Base-by-base conservation (phyloP, 2,888 invertebrate genomes). In the Serrognathus titanus region DNA sequence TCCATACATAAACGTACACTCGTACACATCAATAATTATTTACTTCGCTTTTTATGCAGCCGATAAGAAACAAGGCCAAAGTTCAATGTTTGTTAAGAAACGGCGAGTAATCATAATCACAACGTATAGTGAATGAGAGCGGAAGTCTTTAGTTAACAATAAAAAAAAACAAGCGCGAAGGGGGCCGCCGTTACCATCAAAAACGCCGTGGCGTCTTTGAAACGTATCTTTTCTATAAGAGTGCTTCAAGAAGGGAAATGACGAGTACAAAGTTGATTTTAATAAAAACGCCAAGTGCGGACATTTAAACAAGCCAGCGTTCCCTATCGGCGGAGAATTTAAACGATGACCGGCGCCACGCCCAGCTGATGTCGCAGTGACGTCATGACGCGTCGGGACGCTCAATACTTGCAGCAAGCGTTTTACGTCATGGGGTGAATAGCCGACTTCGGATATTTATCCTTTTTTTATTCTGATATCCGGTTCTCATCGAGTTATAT, bases 321-420 rank as follows among this genome's bases (percentile, higher is more conserved):
- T 60, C 60, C 59, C 66, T 62, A 46, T 54, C 53, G 59, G 55
- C 57, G 53, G 60, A 56, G 61, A 58, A 46, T 45, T 36, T 37
- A 50, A 62, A 57, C 53, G 58, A 55, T 56, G 60, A 61, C 58
- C 56, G 52, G 69, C 73, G 71, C 74, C 75, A 75, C 75, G 69
- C 75, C 75, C 75, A 76, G 75, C 75, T 75, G 76, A 75, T 75
- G 72, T 70, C 71, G 72, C 71, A 72, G 63, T 74, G 73, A 76
- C 76, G 76, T 76, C 74, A 75, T 63, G 66, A 65, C 71, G 71
- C 73, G 72, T 67, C 72, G 69, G 64, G 69, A 67, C 70, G 73
- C 68, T 72, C 74, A 68, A 73, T 73, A 71, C 67, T 67, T 67
- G 53, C 55, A 67, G 68, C 67, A 68, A 67, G 68, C 66, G 65